These are phyloP conservation scores for Heliconius aoede DNA, from an alignment of 2,888 invertebrate species.

Conservation along the genomic window DNA sequence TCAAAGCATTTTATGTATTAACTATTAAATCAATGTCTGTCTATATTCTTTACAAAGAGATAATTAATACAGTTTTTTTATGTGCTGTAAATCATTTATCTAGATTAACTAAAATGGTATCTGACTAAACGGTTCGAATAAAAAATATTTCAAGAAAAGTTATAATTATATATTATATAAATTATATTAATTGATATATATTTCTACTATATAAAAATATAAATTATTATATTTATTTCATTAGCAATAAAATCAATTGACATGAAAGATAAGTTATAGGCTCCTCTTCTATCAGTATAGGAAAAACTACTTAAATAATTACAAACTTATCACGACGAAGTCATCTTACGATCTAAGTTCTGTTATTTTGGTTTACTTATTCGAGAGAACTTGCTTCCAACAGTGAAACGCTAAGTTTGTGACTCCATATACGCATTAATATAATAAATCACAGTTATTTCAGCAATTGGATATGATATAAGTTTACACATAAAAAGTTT, in stretches of 20 bases:
- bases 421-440: slow-evolving; percentile 1
- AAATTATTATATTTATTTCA: background rate
- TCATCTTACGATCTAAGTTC: slow-evolving; percentile 62
- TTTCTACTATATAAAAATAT: background rate
- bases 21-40: background rate
- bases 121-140: background rate
- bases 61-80: background rate
- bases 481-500: background rate
- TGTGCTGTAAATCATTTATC: background rate
- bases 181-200: background rate
- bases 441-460: background rate
- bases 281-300: slow-evolving; percentile 6
- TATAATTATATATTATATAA: no score
- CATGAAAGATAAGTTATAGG: slow-evolving; percentile 11
- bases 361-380: slow-evolving; percentile 54
- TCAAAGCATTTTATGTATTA: background rate
- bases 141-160: no score
- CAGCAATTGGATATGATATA: background rate
- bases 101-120: background rate
- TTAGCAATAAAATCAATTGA: slow-evolving; percentile 13
- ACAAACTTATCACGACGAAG: slow-evolving; percentile 60
- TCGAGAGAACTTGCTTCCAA: slow-evolving; percentile 3
- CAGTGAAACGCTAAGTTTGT: slow-evolving; percentile 8
- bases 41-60: background rate
- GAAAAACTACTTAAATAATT: slow-evolving; percentile 53